Conservation (phyloP, 2,113 vertebrate species). For the Toxostoma redivivum region DNA sequence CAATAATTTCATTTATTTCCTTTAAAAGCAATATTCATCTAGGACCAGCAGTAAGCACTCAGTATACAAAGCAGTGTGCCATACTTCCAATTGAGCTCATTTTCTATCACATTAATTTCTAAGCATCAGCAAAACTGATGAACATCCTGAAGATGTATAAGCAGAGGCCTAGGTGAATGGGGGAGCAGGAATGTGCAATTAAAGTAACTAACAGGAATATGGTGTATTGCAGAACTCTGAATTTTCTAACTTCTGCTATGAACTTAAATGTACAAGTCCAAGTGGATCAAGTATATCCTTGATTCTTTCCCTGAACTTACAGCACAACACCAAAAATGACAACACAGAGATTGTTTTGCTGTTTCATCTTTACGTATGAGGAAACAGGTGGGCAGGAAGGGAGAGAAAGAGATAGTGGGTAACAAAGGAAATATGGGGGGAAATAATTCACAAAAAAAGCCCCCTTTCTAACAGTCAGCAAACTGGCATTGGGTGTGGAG, state of each 20-base stretch:
- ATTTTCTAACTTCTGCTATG: neutral
- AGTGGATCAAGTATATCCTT: neutral
- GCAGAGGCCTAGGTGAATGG: neutral
- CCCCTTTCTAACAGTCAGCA: neutral
- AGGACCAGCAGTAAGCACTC: neutral
- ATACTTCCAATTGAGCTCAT: neutral
- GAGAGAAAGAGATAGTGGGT: neutral
- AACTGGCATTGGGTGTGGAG: neutral
- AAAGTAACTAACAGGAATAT: neutral
- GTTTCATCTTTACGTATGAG: neutral
- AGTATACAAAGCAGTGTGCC: neutral
- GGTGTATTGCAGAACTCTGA: neutral
- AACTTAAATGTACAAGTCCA: neutral
- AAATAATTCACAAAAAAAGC: neutral
- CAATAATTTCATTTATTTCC: neutral
- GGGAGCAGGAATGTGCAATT: neutral
- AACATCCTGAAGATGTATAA: neutral
- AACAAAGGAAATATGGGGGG: neutral
- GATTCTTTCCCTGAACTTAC: neutral
- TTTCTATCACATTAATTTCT: neutral
- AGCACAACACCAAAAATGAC: neutral
- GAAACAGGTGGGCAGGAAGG: neutral
- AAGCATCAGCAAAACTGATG: neutral
- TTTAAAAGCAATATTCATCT: neutral
- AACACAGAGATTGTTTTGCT: neutral